phyloP scores from a whole-genome alignment of 53 echinoderm and acorn worm species.

The Luidia sarsii region DNA sequence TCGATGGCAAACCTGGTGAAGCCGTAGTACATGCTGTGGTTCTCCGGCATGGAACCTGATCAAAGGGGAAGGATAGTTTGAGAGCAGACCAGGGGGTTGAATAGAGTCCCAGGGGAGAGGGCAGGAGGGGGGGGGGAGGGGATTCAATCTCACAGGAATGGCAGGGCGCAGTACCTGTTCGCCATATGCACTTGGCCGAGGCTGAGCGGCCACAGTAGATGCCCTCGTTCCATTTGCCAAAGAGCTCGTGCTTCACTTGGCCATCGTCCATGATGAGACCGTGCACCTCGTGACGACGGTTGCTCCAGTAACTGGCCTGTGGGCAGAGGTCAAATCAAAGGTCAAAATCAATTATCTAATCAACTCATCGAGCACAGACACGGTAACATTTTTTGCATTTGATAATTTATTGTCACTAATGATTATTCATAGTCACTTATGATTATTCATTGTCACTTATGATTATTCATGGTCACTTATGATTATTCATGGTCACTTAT shows the following conservation, averaged over 20 bases:
- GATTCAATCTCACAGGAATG: background rate
- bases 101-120: too few species aligned
- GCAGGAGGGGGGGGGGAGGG: background rate
- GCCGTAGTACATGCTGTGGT: conserved; percentile 93
- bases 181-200: conserved; percentile 98
- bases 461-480: too few species aligned
- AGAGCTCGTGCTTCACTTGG: conserved; percentile 90
- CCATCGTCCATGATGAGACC: conserved; percentile 86
- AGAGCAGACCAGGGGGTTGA: too few species aligned
- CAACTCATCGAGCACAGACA: too few species aligned
- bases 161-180: too few species aligned
- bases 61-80: too few species aligned
- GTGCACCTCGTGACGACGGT: conserved; percentile 89
- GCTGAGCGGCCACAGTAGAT: conserved; percentile 93
- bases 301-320: conserved; percentile 99
- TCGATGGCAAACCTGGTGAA: conserved; percentile 97
- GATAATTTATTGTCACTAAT: background rate
- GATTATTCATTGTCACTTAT: background rate
- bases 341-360: too few species aligned
- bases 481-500: background rate
- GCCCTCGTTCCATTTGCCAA: conserved; percentile 99
- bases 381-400: background rate
- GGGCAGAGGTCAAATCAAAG: background rate
- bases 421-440: background rate
- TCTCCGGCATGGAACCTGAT: conserved; percentile 88